A percentile compares a stretch with the other conserved stretches of the same genome.
These are phyloP conservation scores for Falcunculus frontatus DNA, from an alignment of 2,113 vertebrate genomes.

Conservation along the genomic window DNA sequence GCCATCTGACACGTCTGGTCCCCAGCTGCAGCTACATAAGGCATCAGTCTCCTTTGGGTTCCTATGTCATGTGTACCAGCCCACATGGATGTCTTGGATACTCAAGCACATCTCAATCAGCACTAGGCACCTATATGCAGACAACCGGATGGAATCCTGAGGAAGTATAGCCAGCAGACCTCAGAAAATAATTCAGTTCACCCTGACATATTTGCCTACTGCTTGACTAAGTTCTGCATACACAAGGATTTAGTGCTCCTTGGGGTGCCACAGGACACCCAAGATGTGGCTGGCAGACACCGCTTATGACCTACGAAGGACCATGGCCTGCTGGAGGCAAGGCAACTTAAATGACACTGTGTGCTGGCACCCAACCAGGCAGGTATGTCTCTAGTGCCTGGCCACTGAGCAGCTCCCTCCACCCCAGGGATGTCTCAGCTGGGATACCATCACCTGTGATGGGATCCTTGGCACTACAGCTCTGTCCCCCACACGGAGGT, in stretches of 20 bases:
- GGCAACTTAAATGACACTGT: not conserved
- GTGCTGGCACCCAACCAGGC: not conserved
- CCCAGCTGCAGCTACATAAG: not conserved
- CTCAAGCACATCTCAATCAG: not conserved
- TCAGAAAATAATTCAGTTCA: not conserved
- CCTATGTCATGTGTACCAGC: not conserved
- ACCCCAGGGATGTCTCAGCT: not conserved
- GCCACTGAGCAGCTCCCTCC: not conserved
- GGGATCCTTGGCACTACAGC: not conserved
- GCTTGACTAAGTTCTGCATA: not conserved
- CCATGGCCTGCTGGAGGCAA: not conserved
- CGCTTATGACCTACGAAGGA: fast-evolving
- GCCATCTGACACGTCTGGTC: not conserved
- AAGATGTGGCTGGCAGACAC: fast-evolving
- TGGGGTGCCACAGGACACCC: not conserved
- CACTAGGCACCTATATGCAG: not conserved
- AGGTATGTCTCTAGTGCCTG: not conserved
- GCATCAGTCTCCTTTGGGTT: not conserved
- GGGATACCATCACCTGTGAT: fast-evolving
- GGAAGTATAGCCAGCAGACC: not conserved
- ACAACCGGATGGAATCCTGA: not conserved
- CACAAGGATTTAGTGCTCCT: not conserved
- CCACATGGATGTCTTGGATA: not conserved
- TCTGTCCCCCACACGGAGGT: not conserved
- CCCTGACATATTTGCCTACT: not conserved